These are phyloP conservation scores for Falco concolor DNA, from an alignment of 2,797 vertebrate genomes.

Conservation along the genomic window DNA sequence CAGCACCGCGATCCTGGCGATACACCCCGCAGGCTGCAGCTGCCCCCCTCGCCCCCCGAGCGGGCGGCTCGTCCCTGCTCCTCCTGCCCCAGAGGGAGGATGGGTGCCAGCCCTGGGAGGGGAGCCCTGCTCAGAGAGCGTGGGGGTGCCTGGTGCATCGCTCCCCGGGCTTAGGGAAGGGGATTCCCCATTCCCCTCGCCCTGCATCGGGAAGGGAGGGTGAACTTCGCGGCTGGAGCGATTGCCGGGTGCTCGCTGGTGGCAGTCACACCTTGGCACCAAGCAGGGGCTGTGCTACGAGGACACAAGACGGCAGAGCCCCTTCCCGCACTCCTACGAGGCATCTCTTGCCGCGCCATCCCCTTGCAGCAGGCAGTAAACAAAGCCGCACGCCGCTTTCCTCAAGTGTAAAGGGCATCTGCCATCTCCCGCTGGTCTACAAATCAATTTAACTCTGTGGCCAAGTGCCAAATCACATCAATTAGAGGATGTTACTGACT, in stretches of 20 bases:
- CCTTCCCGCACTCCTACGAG: not conserved
- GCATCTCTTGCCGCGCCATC: not conserved
- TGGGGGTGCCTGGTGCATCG: not conserved
- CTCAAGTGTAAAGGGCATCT: constrained; percentile 48
- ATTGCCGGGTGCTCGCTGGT: not conserved
- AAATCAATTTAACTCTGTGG: constrained; percentile 50
- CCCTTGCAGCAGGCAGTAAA: not conserved
- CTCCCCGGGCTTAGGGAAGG: not conserved
- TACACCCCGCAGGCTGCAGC: not conserved
- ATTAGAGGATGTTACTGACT: constrained; percentile 47
- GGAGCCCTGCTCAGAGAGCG: not conserved
- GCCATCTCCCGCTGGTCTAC: constrained; percentile 18
- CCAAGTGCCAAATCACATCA: constrained; percentile 48
- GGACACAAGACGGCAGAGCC: not conserved
- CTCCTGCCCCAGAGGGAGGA: not conserved
- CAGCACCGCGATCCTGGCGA: not conserved
- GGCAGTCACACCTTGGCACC: not conserved
- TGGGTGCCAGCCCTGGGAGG: not conserved
- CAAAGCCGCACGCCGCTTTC: not conserved
- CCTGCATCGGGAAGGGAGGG: not conserved
- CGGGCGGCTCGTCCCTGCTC: not conserved
- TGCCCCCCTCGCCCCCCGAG: not conserved
- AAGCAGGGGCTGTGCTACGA: not conserved
- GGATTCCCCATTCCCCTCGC: not conserved
- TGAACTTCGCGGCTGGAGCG: not conserved